These are phyloP conservation scores for Prorops nasuta DNA, from an alignment of 1,140 invertebrate species.

Conservation along the genomic window DNA sequence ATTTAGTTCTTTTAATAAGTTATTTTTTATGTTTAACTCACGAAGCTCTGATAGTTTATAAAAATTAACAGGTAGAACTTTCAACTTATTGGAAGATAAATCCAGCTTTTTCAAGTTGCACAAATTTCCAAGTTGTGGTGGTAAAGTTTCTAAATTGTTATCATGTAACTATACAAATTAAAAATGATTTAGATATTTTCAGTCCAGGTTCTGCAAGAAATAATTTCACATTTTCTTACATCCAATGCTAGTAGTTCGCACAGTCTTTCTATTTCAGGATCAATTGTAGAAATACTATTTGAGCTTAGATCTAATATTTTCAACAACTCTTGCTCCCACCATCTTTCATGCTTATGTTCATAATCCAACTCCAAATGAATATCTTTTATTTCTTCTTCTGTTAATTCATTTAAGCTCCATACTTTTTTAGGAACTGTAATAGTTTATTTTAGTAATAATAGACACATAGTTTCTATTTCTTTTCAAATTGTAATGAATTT, in stretches of 20 bases:
- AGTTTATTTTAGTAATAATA: constrained; percentile 2
- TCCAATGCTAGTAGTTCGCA: constrained; percentile 69
- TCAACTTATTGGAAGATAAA: constrained; percentile 76
- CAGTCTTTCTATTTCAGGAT: constrained; percentile 69
- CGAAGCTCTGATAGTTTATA: constrained; percentile 68
- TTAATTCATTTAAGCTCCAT: constrained; percentile 77
- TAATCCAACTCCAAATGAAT: constrained; percentile 67
- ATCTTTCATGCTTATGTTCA: constrained; percentile 66
- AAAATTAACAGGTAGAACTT: constrained; percentile 63
- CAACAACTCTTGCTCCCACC: constrained; percentile 84
- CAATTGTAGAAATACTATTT: constrained; percentile 69
- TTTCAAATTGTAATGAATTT: background rate
- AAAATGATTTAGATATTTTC: background rate
- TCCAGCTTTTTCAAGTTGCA: constrained; percentile 73
- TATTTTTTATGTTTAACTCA: constrained; percentile 70
- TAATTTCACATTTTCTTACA: constrained; percentile 53
- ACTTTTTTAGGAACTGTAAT: constrained; percentile 76
- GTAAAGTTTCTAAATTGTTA: constrained; percentile 71
- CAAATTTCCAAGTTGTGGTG: constrained; percentile 75
- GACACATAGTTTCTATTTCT: constrained; percentile 10
- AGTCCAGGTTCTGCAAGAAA: background rate
- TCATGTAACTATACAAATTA: constrained; percentile 68
- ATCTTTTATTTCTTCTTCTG: constrained; percentile 61
- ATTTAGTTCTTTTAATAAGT: constrained; percentile 57
- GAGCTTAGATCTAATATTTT: constrained; percentile 79